These are phyloP conservation scores for Euplexia lucipara DNA, from an alignment of 2,888 invertebrate species.

Conservation along the genomic window DNA sequence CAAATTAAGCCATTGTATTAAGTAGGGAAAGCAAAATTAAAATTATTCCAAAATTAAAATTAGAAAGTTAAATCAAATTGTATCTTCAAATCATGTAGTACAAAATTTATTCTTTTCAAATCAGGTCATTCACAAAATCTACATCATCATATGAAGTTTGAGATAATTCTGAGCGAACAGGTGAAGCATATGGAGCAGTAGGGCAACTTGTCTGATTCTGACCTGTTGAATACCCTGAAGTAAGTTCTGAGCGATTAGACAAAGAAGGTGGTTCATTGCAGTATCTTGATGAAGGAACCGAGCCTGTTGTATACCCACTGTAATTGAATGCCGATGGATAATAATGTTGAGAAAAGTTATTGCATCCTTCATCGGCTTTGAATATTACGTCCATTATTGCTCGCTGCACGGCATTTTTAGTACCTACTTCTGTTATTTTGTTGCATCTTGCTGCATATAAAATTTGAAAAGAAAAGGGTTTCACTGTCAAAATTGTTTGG, in stretches of 20 bases:
- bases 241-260: slow-evolving; percentile 37
- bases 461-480: slow-evolving; percentile 50
- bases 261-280: slow-evolving; percentile 45
- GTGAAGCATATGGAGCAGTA: slow-evolving; percentile 46
- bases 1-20: slow-evolving; percentile 34
- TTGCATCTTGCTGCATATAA: slow-evolving; percentile 46
- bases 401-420: slow-evolving; percentile 48
- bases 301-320: slow-evolving; percentile 43
- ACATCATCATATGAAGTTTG: slow-evolving; percentile 48
- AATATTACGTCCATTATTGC: slow-evolving; percentile 46
- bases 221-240: slow-evolving; percentile 43
- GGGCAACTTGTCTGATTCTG: slow-evolving; percentile 42
- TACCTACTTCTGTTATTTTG: slow-evolving; percentile 46
- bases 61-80: slow-evolving; percentile 32
- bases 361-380: slow-evolving; percentile 47
- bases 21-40: slow-evolving; percentile 33
- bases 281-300: slow-evolving; percentile 43
- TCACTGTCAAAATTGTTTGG: slow-evolving; percentile 44
- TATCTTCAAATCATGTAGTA: slow-evolving; percentile 23
- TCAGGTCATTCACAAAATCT: slow-evolving; percentile 48
- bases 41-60: slow-evolving; percentile 25
- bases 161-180: slow-evolving; percentile 42
- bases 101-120: slow-evolving; percentile 36
- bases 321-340: slow-evolving; percentile 43
- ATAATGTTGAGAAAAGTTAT: slow-evolving; percentile 43